Evolutionary conservation across 2,113 vertebrate genomes (phyloP).

Genomic region (Archocentrus centrarchus): DNA sequence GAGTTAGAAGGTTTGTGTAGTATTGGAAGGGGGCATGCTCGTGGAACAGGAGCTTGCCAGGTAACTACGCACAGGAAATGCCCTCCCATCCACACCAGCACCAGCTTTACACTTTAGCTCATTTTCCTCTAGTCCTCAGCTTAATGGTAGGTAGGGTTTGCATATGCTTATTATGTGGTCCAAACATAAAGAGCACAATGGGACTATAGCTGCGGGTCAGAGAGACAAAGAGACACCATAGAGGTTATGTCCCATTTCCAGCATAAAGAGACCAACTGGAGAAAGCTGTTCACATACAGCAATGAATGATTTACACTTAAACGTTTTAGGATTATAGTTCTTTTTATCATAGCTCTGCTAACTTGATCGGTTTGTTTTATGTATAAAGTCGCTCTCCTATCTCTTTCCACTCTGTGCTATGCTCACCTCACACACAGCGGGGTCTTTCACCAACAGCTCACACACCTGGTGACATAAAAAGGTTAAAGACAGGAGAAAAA

Average conservation of each 20-base stretch:
- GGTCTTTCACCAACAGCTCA: background rate
- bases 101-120: background rate
- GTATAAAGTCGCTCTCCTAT: background rate
- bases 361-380: background rate
- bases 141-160: background rate
- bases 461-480: background rate
- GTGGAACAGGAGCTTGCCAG: conserved; percentile 45
- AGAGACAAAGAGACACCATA: background rate
- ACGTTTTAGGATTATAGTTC: background rate
- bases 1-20: conserved; percentile 56
- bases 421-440: background rate
- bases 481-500: background rate
- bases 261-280: background rate
- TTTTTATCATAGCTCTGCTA: background rate
- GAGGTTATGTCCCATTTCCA: background rate
- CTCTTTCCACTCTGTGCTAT: background rate
- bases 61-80: conserved; percentile 52
- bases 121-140: background rate
- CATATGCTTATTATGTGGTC: background rate
- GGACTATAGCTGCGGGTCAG: background rate
- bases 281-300: background rate
- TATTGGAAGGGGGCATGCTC: conserved; percentile 41
- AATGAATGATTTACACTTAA: background rate
- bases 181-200: background rate
- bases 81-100: conserved; percentile 9